phyloP scores from a whole-genome alignment of 2,797 vertebrate species.

The Galaxias olidus region DNA sequence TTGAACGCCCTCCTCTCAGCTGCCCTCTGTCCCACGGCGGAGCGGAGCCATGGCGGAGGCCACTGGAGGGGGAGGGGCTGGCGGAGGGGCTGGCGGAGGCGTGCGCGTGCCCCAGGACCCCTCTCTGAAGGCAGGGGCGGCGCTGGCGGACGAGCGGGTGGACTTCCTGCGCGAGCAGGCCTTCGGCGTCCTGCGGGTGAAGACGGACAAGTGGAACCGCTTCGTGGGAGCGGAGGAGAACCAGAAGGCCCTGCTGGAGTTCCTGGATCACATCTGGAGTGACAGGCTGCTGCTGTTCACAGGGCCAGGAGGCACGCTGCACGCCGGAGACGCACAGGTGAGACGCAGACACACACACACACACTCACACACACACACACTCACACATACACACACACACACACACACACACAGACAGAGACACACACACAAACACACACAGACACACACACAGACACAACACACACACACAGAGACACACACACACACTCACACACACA shows the following conservation, averaged over 20 bases:
- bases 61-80: constrained; percentile 43
- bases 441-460: not conserved
- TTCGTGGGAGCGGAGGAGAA: constrained; percentile 82
- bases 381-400: not conserved
- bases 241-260: constrained; percentile 78
- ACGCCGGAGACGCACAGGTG: constrained; percentile 76
- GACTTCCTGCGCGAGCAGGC: constrained; percentile 81
- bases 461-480: not conserved
- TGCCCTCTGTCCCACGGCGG: not conserved
- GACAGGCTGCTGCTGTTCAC: constrained; percentile 74
- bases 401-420: not conserved
- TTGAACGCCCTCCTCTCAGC: not conserved
- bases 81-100: constrained; percentile 36
- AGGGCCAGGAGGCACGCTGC: constrained; percentile 77
- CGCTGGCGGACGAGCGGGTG: constrained; percentile 76
- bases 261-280: constrained; percentile 73
- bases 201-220: constrained; percentile 83
- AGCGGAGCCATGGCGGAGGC: constrained; percentile 67
- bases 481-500: not conserved
- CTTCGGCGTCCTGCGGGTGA: constrained; percentile 76
- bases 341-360: constrained; percentile 20
- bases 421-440: constrained; percentile 1
- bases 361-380: not conserved
- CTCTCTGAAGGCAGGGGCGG: constrained; percentile 64
- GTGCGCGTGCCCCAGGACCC: constrained; percentile 66